Evolutionary conservation across 2,797 vertebrate genomes (phyloP), one percentile per base, ranked within the genome.

Genomic region (Fistularia tabacaria): DNA sequence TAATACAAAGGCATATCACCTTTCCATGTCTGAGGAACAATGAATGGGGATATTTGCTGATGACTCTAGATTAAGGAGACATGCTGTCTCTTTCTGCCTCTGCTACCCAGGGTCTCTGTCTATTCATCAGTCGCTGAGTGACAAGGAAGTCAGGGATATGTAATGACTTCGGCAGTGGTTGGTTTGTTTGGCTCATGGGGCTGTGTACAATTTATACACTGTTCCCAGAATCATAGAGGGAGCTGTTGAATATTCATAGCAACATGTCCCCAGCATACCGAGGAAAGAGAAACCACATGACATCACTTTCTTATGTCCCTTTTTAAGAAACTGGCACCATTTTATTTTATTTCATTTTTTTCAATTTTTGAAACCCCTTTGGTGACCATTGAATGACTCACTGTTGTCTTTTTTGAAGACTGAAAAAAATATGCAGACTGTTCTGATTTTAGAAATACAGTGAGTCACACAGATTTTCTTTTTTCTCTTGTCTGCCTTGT

Each of bases 191-290:
- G 72, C 56, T 77, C 49, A 0, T 15, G 59, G 52, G 71, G 43
- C 77, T 75, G 78, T 57, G 80, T 79, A 74, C 76, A 76, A 80
- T 83, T 78, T 77, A 68, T 37, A 3, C 73, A 57, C 56, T 58
- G 66, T 80, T 82, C 54, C 53, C 60, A 11, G 57, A 75, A 65
- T 80, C n/a, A 65, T 42, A 66, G 54, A 36, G 44, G 51, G 54
- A 71, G 59, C 72, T 73, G 64, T 48, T 87, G 82, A 85, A 88
- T 87, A 87, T 88, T 83, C 83, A 87, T 71, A 59, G 54, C 39
- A 47, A 71, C 14, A 25, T 14, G 61, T 76, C 74, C 64, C 39
- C 57, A 62, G 69, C 73, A 78, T 15, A 59, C 56, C 58, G 46
- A 61, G 77, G 9, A 25, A 5, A 25, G 38, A 58, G 14, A 73